Evolutionary conservation across 2,113 vertebrate species (phyloP).

Genomic region (Ictalurus punctatus): DNA sequence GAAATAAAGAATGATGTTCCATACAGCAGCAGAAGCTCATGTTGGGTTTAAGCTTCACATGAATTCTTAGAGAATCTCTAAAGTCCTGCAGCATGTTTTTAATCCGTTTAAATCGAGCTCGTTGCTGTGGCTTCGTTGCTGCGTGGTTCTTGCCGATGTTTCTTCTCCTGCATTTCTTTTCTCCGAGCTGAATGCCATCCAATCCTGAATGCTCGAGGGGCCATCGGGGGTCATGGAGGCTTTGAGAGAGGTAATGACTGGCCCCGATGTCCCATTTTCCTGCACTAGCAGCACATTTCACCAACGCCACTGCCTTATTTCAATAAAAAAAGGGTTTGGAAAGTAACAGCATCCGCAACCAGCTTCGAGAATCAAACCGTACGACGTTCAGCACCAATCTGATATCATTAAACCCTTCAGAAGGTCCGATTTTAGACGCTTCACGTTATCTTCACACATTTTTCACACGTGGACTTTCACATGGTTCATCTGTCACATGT

Average conservation of each 20-base stretch:
- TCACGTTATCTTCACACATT: background rate
- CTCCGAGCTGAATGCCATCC: background rate
- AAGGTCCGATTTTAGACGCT: background rate
- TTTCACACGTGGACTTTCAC: no score
- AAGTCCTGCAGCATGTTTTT: background rate
- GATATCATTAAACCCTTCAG: background rate
- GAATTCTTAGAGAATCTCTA: background rate
- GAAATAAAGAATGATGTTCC: background rate
- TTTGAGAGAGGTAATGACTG: background rate
- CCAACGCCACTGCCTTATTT: background rate
- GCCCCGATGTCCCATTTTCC: constrained; percentile 7
- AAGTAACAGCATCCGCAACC: background rate
- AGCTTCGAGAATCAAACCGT: background rate
- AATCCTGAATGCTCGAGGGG: background rate
- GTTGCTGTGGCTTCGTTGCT: background rate
- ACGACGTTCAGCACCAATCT: background rate
- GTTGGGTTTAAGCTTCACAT: background rate
- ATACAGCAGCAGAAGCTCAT: background rate
- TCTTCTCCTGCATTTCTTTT: background rate
- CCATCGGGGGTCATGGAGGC: background rate
- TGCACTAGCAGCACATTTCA: background rate
- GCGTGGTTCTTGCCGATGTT: background rate
- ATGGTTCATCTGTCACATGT: background rate
- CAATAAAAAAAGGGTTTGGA: background rate
- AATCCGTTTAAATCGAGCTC: background rate